Base-by-base conservation (phyloP, 1,140 invertebrate species). In the Plodia interpunctella region DNA sequence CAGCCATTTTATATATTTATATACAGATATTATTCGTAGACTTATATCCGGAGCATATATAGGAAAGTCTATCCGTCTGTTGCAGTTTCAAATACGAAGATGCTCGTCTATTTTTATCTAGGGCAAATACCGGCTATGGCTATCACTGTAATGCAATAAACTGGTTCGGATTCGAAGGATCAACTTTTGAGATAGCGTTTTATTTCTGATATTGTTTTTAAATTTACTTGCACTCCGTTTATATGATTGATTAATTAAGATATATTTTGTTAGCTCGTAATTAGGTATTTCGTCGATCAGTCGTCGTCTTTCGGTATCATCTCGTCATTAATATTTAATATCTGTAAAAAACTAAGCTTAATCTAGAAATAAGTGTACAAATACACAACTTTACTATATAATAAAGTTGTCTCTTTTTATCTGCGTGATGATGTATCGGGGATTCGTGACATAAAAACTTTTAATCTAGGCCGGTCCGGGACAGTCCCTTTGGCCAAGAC, bases 41-140 rank as follows among this genome's bases (percentile, higher is more conserved):
- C 38, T 44, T 15, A 15, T 44, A 44, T 44, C 38, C n/a, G n/a
- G 38, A 15, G 38, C 38, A 44, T 13, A n/a, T 44, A n/a, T 44
- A 44, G 38, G n/a, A 44, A 44, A 35, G 32, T 35, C n/a, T n/a
- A n/a, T n/a, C 32, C 32, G 38, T 44, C 38, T 1, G 38, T 44
- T n/a, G n/a, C 15, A 15, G 15, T 17, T 15, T 44, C 38, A n/a
- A 17, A 44, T 44, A 15, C 38, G 13, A 44, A 44, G 38, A 44
- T 3, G 30, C 11, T 20, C 21, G 49, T 59, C 38, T 44, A 56
- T 56, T 49, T n/a, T 21, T 53, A 59, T 59, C 57, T 53, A 53
- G 57, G 57, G 15, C 30, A 35, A 19, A 59, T 50, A 20, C 17
- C 28, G 49, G 9, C 18, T 20, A 2, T 44, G 20, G 21, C 17